phyloP scores from a whole-genome alignment of 2,888 invertebrate genomes.

The Drosophila subquinaria region DNA sequence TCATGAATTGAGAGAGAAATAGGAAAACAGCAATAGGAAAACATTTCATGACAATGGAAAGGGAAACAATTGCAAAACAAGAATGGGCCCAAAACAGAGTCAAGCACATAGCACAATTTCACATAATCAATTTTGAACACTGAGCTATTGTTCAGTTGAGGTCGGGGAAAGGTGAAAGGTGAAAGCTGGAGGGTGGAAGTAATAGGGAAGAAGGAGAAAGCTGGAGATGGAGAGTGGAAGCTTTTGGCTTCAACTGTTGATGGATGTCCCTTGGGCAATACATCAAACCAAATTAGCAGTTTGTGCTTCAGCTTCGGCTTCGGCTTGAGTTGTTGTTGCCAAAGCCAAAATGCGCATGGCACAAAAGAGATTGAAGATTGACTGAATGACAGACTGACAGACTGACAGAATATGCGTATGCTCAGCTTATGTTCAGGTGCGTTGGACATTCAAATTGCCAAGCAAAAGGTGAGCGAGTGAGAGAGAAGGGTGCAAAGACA shows the following conservation, averaged over 20 bases:
- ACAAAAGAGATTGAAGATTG: constrained; percentile 59
- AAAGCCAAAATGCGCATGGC: constrained; percentile 59
- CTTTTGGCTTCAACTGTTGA: constrained; percentile 54
- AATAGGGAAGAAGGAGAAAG: not conserved
- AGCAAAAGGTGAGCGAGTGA: constrained; percentile 7
- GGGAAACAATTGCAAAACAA: constrained; percentile 23
- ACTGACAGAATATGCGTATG: constrained; percentile 17
- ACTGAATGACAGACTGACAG: constrained; percentile 2
- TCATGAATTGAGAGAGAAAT: not conserved
- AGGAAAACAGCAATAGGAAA: constrained; percentile 2
- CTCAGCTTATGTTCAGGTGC: constrained; percentile 52
- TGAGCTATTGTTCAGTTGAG: constrained; percentile 7
- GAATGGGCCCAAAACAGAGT: not conserved
- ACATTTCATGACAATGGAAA: not conserved
- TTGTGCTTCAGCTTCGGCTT: constrained; percentile 45
- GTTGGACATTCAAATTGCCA: constrained; percentile 50
- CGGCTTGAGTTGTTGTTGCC: constrained; percentile 27
- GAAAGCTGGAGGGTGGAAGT: not conserved
- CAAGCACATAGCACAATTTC: constrained; percentile 33
- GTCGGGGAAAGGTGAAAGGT: not conserved
- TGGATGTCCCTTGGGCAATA: constrained; percentile 73
- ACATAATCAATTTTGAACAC: constrained; percentile 66
- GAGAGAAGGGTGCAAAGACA: not conserved
- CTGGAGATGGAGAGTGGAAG: not conserved
- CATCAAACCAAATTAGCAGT: constrained; percentile 76